phyloP scores from a whole-genome alignment of 2,888 invertebrate species.

The Phania funesta region DNA sequence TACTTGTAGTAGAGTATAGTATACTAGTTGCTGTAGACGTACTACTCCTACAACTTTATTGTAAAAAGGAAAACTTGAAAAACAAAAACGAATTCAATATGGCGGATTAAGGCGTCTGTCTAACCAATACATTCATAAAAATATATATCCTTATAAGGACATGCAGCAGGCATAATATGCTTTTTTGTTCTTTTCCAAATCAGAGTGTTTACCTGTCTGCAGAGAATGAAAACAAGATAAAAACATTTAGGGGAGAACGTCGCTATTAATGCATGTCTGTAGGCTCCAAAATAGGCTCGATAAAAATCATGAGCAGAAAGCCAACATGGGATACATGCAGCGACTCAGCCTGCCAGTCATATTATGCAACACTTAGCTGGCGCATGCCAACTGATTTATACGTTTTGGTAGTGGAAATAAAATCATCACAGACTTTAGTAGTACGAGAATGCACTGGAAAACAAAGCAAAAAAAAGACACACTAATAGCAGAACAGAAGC shows the following conservation, averaged over 20 bases:
- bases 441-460: conserved; percentile 52
- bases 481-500: conserved; percentile 29
- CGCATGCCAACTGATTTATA: conserved; percentile 67
- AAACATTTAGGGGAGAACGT: conserved; percentile 19
- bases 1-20: conserved; percentile 58
- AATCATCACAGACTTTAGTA: conserved; percentile 49
- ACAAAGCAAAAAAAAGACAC: conserved; percentile 12
- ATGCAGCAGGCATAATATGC: conserved; percentile 23
- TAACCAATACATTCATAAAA: conserved; percentile 61
- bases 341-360: conserved; percentile 10
- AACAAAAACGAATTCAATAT: conserved; percentile 62
- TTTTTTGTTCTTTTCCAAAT: conserved; percentile 9
- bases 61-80: conserved; percentile 56
- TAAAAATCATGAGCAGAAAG: conserved; percentile 23
- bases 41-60: conserved; percentile 65
- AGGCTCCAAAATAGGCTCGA: conserved; percentile 54
- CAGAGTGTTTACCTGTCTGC: conserved; percentile 25
- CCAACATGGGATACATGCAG: conserved; percentile 15
- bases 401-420: conserved; percentile 55
- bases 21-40: conserved; percentile 52
- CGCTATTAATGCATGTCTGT: conserved; percentile 27
- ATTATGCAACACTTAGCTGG: conserved; percentile 62
- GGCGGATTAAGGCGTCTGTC: conserved; percentile 61
- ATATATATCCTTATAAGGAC: conserved; percentile 65
- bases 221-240: conserved; percentile 32